Evolutionary conservation across 2,113 vertebrate genomes (phyloP).

Genomic region (Microcebus murinus): DNA sequence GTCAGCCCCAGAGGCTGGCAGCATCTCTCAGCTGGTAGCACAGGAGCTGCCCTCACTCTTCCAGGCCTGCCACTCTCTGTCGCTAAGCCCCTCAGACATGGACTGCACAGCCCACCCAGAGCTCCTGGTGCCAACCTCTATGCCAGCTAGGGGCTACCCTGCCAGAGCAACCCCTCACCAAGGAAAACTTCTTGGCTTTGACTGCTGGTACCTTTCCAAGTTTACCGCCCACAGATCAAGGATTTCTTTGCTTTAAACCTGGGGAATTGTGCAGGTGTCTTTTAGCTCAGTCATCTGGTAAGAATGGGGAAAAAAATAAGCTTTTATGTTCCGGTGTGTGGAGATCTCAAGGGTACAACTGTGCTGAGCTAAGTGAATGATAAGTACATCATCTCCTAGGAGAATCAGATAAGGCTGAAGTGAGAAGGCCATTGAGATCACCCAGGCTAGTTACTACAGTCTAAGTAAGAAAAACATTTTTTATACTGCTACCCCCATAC

Average conservation of each 20-base stretch:
- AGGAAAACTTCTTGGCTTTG: neutral
- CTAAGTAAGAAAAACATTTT: neutral
- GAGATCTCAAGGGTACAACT: slow-evolving; percentile 18
- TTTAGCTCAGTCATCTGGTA: slow-evolving; percentile 38
- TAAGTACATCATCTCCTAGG: neutral
- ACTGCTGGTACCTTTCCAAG: neutral
- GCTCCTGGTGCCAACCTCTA: neutral
- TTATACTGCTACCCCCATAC: neutral
- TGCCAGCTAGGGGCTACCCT: neutral
- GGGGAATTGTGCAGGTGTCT: slow-evolving; percentile 39
- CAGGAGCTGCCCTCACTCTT: neutral
- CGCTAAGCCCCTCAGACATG: neutral
- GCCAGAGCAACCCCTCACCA: neutral
- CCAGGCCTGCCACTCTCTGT: neutral
- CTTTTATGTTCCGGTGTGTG: neutral
- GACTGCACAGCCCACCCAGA: neutral
- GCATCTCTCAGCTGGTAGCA: neutral
- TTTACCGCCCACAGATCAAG: slow-evolving; percentile 11
- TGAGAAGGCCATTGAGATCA: neutral
- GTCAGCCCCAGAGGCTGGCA: neutral
- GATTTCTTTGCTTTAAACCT: slow-evolving; percentile 54
- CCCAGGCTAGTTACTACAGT: neutral
- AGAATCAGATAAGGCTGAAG: neutral
- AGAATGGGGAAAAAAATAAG: neutral
- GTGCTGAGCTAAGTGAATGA: neutral